phyloP scores from a whole-genome alignment of 2,113 vertebrate genomes.

The Cyphomyrus discorhynchus region DNA sequence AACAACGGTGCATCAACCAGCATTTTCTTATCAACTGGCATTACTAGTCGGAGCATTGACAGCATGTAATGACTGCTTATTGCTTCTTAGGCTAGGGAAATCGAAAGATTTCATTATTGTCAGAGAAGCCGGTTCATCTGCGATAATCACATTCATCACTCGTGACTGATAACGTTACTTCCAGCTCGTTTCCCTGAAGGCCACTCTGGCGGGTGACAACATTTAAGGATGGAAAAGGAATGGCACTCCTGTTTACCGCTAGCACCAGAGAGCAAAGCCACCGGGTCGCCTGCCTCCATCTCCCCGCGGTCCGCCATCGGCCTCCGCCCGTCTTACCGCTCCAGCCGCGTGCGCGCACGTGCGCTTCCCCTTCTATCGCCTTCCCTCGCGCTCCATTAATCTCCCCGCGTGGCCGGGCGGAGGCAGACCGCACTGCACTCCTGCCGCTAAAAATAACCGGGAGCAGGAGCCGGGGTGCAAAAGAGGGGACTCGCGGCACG shows the following conservation, averaged over 20 bases:
- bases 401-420: constrained; percentile 53
- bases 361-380: not conserved
- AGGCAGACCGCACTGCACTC: constrained; percentile 52
- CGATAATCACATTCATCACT: not conserved
- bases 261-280: not conserved
- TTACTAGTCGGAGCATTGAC: not conserved
- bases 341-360: not conserved
- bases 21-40: not conserved
- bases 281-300: not conserved
- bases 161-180: not conserved
- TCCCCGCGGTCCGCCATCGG: constrained; percentile 16
- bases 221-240: not conserved
- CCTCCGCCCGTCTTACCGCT: constrained; percentile 34
- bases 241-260: not conserved
- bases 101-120: not conserved
- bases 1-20: not conserved
- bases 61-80: not conserved
- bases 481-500: constrained; percentile 22
- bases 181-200: not conserved
- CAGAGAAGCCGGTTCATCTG: not conserved
- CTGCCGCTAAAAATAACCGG: constrained; percentile 67
- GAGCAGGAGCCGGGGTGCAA: constrained; percentile 27
- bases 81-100: not conserved
- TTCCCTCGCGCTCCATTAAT: constrained; percentile 62
- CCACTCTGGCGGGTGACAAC: not conserved